phyloP scores from a whole-genome alignment of 2,797 vertebrate genomes.

The Falco berigora region DNA sequence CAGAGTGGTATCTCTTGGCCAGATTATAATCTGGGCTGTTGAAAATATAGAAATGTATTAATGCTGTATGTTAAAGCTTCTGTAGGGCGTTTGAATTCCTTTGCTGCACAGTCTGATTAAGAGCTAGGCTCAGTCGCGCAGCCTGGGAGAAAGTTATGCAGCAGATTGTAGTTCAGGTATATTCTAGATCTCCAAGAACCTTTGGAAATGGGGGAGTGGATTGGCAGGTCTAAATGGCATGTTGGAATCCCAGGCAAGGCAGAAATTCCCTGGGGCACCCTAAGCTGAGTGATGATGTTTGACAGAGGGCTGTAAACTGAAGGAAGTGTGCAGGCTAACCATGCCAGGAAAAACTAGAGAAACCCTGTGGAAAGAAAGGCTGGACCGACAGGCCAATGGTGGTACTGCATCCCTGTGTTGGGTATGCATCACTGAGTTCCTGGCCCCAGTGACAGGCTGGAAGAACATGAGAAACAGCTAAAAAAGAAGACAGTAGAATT shows the following conservation, averaged over 20 bases:
- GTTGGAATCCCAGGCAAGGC: not conserved
- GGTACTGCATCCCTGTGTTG: accelerated
- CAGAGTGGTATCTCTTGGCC: not conserved
- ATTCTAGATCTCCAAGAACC: not conserved
- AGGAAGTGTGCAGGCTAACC: not conserved
- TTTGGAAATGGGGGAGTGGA: not conserved
- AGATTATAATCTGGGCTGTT: not conserved
- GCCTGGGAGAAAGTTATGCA: not conserved
- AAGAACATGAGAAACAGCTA: not conserved
- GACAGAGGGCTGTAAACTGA: not conserved
- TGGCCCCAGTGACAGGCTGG: not conserved
- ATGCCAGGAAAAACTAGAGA: not conserved
- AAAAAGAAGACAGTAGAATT: not conserved
- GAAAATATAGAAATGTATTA: not conserved
- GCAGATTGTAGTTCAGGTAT: not conserved
- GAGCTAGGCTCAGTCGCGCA: not conserved
- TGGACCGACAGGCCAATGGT: accelerated
- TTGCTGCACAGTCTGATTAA: not conserved
- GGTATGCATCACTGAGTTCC: not conserved
- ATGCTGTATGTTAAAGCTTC: not conserved
- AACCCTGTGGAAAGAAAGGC: not conserved
- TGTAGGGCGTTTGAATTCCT: not conserved
- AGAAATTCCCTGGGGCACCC: not conserved
- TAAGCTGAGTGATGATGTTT: not conserved
- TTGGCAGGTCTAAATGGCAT: not conserved